Evolutionary conservation across 2,888 invertebrate species (phyloP), one percentile per base, ranked within the genome.

Genomic region (Rhagonycha fulva): DNA sequence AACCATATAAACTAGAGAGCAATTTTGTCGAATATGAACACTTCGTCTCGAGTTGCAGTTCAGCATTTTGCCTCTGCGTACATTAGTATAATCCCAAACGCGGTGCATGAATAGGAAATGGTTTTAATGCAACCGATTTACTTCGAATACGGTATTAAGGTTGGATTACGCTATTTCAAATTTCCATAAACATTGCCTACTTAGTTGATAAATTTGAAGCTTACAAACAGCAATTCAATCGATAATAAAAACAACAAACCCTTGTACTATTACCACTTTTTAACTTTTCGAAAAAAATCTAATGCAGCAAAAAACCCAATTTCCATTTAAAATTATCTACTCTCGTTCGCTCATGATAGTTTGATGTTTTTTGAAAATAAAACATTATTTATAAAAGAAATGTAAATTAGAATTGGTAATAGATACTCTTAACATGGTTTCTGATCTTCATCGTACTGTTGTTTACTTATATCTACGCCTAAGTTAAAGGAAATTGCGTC

Each of bases 1-100:
- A 85, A 85, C 85, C 85, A 81, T 84, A 85, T 84, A 83, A 85
- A 84, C 82, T 85, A 83, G 82, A 83, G 83, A 82, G 82, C 80
- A 79, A 80, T 81, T 82, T 81, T 78, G 79, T 80, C 79, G 83
- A 84, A 84, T 84, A 84, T 84, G 84, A 83, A 83, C 83, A 82
- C 80, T 79, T 81, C 78, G 77, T 77, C 78, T 74, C 78, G 75
- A 79, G 78, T 79, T 77, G 80, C 79, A 81, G 82, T 82, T 66
- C 83, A 81, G 82, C 82, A 82, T 81, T 83, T 83, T 83, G 79
- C 79, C 72, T 73, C 79, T 77, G 80, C 80, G 78, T 78, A 80
- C 81, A 82, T 83, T 82, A 81, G 81, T 82, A 82, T 82, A 83
- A 82, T 81, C 81, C 78, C 71, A 75, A 73, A 73, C 78, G 71